Evolutionary conservation across 2,888 invertebrate genomes (phyloP).

Genomic region (Aphodius sticticus): DNA sequence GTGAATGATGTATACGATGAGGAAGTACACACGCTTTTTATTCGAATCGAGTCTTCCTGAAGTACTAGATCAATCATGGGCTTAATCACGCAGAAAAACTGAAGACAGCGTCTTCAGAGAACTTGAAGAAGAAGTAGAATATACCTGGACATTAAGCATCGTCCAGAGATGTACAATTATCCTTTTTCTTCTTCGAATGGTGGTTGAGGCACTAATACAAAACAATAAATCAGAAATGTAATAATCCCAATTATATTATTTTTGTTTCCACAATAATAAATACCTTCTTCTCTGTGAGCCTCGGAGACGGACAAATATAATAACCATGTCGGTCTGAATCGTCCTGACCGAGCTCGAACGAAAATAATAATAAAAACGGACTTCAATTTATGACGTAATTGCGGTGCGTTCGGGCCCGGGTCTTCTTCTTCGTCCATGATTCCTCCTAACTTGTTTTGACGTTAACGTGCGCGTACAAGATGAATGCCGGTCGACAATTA

Average conservation of each 20-base stretch:
- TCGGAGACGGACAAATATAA: slow-evolving; percentile 22
- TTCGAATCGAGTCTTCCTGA: too few species aligned
- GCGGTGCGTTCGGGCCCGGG: slow-evolving; percentile 36
- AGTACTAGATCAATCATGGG: background rate
- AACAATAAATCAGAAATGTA: slow-evolving; percentile 52
- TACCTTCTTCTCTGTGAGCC: slow-evolving; percentile 9
- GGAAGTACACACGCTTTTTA: too few species aligned
- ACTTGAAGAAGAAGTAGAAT: slow-evolving; percentile 14
- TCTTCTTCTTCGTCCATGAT: slow-evolving; percentile 33
- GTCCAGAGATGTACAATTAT: slow-evolving; percentile 31
- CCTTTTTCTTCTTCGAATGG: slow-evolving; percentile 18
- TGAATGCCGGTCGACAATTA: slow-evolving; percentile 56
- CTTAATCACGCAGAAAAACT: background rate
- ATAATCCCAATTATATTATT: slow-evolving; percentile 51
- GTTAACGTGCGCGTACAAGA: slow-evolving; percentile 53
- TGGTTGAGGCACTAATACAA: slow-evolving; percentile 43
- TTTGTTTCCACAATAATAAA: slow-evolving; percentile 44
- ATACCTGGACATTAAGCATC: slow-evolving; percentile 31
- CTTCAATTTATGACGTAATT: slow-evolving; percentile 54
- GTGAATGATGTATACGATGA: too few species aligned
- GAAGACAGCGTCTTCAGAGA: background rate
- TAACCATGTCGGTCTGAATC: slow-evolving; percentile 13
- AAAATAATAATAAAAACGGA: slow-evolving; percentile 48
- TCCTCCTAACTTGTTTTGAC: slow-evolving; percentile 53
- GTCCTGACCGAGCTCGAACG: background rate